Conservation (phyloP, 2,113 vertebrate genomes). For the Pycnonotus jocosus region DNA sequence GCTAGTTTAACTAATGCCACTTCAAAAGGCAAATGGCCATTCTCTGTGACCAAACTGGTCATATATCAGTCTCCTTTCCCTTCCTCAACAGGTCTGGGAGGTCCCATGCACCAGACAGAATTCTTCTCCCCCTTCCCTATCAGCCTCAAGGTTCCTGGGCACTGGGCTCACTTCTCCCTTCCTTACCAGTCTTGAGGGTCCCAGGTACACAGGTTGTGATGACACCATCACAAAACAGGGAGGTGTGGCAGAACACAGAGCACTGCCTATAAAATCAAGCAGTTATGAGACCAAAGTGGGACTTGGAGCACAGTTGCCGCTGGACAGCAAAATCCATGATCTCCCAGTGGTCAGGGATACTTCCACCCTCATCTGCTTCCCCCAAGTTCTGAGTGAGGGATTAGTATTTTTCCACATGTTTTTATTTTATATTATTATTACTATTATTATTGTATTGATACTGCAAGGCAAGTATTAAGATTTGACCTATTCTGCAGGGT, state of each 20-base stretch:
- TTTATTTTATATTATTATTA: neutral
- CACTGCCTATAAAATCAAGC: neutral
- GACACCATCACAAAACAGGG: neutral
- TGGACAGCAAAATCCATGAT: neutral
- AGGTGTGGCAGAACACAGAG: neutral
- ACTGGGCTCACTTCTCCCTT: neutral
- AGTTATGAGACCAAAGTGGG: neutral
- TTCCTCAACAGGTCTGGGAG: neutral
- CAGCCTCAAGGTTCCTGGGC: neutral
- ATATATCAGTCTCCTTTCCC: neutral
- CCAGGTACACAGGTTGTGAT: neutral
- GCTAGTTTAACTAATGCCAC: neutral
- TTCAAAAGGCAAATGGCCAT: neutral
- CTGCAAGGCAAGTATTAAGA: neutral
- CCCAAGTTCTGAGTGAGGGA: neutral
- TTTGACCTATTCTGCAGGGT: neutral
- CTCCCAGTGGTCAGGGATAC: neutral
- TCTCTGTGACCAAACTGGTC: neutral
- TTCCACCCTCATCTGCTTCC: neutral
- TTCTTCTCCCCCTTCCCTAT: neutral
- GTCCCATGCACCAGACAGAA: neutral
- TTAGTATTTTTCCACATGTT: neutral
- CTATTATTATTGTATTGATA: neutral
- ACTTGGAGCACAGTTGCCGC: neutral
- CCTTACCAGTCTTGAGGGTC: neutral